Conservation (phyloP, 2,113 vertebrate species). For the Scytalopus superciliaris region DNA sequence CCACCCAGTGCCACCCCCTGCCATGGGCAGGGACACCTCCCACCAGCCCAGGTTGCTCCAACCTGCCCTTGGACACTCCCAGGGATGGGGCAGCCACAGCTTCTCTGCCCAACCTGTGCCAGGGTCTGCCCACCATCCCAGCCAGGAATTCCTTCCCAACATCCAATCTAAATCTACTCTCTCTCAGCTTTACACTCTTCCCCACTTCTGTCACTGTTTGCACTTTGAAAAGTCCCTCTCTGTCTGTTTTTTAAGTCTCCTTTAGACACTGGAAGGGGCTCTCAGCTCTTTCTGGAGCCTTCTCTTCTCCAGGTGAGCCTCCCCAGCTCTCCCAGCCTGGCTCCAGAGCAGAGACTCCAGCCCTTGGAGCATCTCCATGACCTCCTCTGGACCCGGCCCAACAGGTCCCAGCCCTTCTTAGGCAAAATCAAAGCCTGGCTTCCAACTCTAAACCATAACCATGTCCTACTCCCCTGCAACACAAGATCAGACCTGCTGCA, state of each 20-base stretch:
- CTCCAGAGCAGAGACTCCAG: neutral
- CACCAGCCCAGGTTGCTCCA: neutral
- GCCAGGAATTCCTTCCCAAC: neutral
- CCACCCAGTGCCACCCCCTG: neutral
- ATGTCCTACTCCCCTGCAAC: neutral
- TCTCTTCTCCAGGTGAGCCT: neutral
- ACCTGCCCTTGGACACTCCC: neutral
- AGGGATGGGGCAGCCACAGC: neutral
- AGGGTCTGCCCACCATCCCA: rapidly evolving
- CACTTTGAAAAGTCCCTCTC: rapidly evolving
- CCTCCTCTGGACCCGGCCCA: neutral
- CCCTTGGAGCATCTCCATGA: rapidly evolving
- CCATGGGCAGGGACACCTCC: neutral
- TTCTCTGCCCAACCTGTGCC: neutral
- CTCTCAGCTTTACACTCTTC: neutral
- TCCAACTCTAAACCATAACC: neutral
- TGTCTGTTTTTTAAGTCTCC: neutral
- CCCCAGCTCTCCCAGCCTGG: neutral
- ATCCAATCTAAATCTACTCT: neutral
- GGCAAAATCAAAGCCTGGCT: neutral
- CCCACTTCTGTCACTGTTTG: neutral
- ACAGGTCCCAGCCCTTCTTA: neutral
- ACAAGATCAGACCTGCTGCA: neutral
- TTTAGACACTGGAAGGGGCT: neutral
- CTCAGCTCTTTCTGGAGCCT: rapidly evolving